phyloP scores from a whole-genome alignment of 2,888 invertebrate genomes.

The Nymphalis c-album region DNA sequence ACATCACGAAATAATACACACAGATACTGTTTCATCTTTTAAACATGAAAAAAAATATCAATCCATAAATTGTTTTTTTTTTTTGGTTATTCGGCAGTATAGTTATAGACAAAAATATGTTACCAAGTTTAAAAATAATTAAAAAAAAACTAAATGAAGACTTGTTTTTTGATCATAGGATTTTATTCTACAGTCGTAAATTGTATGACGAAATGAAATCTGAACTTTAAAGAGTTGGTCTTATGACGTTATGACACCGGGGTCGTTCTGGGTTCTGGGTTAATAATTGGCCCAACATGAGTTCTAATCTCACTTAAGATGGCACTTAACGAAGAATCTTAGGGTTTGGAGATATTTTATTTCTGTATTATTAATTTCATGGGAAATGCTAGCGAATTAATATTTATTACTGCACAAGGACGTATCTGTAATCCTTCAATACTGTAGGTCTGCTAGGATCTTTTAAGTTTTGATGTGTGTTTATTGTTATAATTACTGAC shows the following conservation, averaged over 20 bases:
- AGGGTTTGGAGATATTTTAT: not conserved
- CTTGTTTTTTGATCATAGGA: too few relatives aligned
- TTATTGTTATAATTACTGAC: too few relatives aligned
- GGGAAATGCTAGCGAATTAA: not conserved
- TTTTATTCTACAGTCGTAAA: too few relatives aligned
- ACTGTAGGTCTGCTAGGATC: too few relatives aligned
- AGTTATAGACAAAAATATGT: not conserved
- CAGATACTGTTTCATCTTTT: too few relatives aligned
- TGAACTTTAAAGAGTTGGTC: too few relatives aligned
- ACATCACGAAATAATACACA: constrained; percentile 14
- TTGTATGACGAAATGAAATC: too few relatives aligned
- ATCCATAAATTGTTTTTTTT: constrained; percentile 3
- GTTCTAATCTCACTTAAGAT: constrained; percentile 1
- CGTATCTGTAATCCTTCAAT: too few relatives aligned
- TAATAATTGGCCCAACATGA: not conserved
- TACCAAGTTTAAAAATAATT: too few relatives aligned
- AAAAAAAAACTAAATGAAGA: too few relatives aligned
- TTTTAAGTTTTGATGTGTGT: too few relatives aligned
- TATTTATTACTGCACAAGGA: too few relatives aligned
- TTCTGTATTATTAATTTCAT: not conserved
- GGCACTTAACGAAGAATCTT: constrained; percentile 3
- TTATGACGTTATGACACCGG: not conserved
- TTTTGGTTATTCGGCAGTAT: constrained; percentile 3
- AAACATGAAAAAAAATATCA: not conserved
- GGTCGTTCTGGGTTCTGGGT: not conserved